A percentile compares a stretch with the other conserved stretches of the same genome.
phyloP scores from a whole-genome alignment of 2,888 invertebrate species.

The Pharmacophagus antenor region DNA sequence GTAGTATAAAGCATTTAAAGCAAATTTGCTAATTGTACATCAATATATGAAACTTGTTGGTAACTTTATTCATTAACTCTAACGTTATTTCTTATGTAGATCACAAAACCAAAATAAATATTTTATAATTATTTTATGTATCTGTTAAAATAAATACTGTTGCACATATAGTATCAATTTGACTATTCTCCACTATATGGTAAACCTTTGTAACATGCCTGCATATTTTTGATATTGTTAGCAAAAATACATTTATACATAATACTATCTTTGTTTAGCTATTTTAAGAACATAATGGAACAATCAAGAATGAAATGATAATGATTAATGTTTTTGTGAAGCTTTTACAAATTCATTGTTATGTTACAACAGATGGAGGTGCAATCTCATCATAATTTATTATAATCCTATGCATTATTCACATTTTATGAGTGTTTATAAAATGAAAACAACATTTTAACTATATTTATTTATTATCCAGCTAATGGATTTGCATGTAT shows the following conservation, averaged over 20 bases:
- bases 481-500: conserved; percentile 99
- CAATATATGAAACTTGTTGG: conserved; percentile 17
- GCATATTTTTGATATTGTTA: too few relatives aligned
- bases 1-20: background rate
- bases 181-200: background rate
- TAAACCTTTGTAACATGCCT: too few relatives aligned
- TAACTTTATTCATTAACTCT: conserved; percentile 24
- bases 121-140: conserved; percentile 21
- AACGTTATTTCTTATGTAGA: conserved; percentile 22
- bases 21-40: conserved; percentile 16
- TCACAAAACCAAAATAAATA: conserved; percentile 26
- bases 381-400: too few relatives aligned
- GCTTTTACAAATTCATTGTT: conserved; percentile 23
- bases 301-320: too few relatives aligned
- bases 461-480: conserved; percentile 59
- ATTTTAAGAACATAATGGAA: too few relatives aligned
- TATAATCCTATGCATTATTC: too few relatives aligned
- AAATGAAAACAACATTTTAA: conserved; percentile 30
- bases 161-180: background rate
- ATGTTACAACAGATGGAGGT: too few relatives aligned
- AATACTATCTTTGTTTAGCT: too few relatives aligned
- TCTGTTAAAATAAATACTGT: background rate
- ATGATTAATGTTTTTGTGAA: too few relatives aligned
- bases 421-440: background rate
- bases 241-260: too few relatives aligned